phyloP scores from a whole-genome alignment of 2,888 invertebrate genomes.

The Pilophorus perplexus region DNA sequence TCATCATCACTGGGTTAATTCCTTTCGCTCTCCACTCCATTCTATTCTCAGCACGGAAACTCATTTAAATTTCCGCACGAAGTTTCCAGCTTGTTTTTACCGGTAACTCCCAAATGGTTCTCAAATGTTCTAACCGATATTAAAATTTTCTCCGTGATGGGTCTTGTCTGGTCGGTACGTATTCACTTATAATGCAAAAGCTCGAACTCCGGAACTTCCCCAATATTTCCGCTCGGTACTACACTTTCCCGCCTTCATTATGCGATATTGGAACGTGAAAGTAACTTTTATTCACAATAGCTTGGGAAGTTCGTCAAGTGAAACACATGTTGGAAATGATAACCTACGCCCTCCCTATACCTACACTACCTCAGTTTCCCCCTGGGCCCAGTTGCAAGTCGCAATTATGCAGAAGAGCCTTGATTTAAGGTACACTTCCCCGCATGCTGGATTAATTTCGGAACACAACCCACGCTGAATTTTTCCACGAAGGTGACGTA shows the following conservation, averaged over 20 bases:
- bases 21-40: too few relatives aligned
- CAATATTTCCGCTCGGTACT: not conserved
- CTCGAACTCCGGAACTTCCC: constrained; percentile 10
- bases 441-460: constrained; percentile 8
- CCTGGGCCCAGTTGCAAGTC: constrained; percentile 20
- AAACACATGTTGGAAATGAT: constrained; percentile 31
- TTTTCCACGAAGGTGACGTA: not conserved
- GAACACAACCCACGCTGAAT: not conserved
- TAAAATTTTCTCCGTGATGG: too few relatives aligned
- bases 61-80: too few relatives aligned
- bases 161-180: not conserved
- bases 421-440: constrained; percentile 27
- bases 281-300: constrained; percentile 10
- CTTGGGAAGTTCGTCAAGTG: constrained; percentile 18
- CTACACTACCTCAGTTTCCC: not conserved
- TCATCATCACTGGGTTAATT: too few relatives aligned
- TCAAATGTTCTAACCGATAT: too few relatives aligned
- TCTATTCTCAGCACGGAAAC: too few relatives aligned
- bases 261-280: constrained; percentile 32
- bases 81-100: too few relatives aligned
- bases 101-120: too few relatives aligned
- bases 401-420: constrained; percentile 27
- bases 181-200: constrained; percentile 28
- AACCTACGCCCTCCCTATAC: constrained; percentile 17
- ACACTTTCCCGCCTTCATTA: constrained; percentile 16